Evolutionary conservation across 2,797 vertebrate species (phyloP), one percentile per base, ranked within the genome.

Genomic region (Sebastes wilsoni): DNA sequence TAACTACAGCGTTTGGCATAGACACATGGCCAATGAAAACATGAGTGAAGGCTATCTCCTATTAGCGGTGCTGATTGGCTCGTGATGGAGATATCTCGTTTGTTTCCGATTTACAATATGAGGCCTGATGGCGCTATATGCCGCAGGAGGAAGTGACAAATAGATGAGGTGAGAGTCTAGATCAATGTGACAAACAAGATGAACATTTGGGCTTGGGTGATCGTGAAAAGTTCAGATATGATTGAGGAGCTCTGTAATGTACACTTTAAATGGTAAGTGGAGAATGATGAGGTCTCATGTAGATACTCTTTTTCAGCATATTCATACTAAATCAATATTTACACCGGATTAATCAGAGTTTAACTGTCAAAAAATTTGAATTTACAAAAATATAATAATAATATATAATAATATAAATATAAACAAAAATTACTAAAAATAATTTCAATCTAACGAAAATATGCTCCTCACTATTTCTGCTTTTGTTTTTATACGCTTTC

Each of bases 1-100:
- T 94, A 95, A 94, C 88, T 87, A 82, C 81, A 67, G 59, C 67
- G 49, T 87, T 94, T 95, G 94, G 94, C 94, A 90, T 56, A 92
- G 92, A 95, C 89, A 87, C 88, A 94, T 86, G 87, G 92, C 91
- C 84, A 49, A 71, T 66, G 82, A 75, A 88, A 90, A 93, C 92
- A 82, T 36, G 69, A 92, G 84, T 75, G 89, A 92, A 90, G 88
- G 90, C 89, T 83, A 83, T 83, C 82, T 86, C 79, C 85, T 74
- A 89, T 94, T 94, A 91, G 88, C 10, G 25, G 60, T 58, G 89
- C 87, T 91, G 88, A 94, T 90, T 91, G 92, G 92, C 84, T 82
- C 16, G 72, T 91, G 85, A 94, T 88, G 86, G 87, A 91, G 87
- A 87, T 66, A 54, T 81, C 85, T 79, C 71, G 83, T 88, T 91